Evolutionary conservation across 1,140 invertebrate species (phyloP), one percentile per base, ranked within the genome.

Genomic region (Rhyacophila brunnea): DNA sequence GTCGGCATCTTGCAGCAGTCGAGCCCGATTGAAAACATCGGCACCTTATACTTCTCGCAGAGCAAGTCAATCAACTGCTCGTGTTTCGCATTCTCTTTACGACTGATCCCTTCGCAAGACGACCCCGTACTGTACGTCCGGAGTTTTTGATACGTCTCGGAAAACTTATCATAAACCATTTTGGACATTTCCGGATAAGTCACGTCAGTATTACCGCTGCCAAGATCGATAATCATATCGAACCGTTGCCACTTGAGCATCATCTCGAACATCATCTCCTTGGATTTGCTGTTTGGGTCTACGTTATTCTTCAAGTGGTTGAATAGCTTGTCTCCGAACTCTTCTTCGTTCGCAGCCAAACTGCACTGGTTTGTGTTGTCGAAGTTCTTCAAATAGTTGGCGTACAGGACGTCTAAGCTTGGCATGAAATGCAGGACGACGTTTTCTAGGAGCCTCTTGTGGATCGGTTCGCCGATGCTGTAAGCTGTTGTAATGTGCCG

Each of bases 351-450:
- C 0, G 69, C 32, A 9, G 62, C 47, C 0, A 79, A 66, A 56
- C 81, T 73, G 42, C 83, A 85, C 47, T 74, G 70, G 18, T 72
- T 62, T 14, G 56, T 70, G 5, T 68, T 68, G 46, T 74, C 68
- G 61, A 67, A 74, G 11, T 72, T 51, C 14, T 65, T 68, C 1
- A 78, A 4, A 13, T 82, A 67, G 40, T 78, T 74, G 13, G 81
- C 77, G 63, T 83, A 85, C 6, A 77, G 68, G 6, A 77, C 75
- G 68, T 87, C 85, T 0, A 88, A 66, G 11, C 80, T 83, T 0
- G 92, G 92, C 60, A 95, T 82, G 52, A 97, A 84, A 69, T 94
- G 88, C 23, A 96, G 70, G 17, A 93, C 87, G 5, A 85, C 75
- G 48, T 86, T 86, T 38, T 87, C 71, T 0, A 97, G 68, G 32